Conservation (phyloP, 2,888 invertebrate genomes). For the Drosophila putrida region DNA sequence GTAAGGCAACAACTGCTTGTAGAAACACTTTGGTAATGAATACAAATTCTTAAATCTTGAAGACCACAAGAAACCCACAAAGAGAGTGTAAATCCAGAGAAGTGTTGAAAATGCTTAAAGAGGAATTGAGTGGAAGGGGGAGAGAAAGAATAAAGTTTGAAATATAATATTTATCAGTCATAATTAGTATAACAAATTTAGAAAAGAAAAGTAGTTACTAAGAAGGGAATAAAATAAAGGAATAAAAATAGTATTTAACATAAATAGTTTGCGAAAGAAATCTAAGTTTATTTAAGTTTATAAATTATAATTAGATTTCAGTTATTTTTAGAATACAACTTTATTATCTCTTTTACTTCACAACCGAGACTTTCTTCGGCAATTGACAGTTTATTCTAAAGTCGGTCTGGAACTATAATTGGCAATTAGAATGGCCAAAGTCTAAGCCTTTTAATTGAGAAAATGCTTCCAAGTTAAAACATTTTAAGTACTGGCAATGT, state of each 20-base stretch:
- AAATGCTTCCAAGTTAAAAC: background rate
- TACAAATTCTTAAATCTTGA: constrained; percentile 51
- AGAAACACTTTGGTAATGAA: constrained; percentile 61
- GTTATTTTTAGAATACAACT: too few relatives aligned
- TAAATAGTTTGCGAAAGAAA: too few relatives aligned
- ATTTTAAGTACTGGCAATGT: background rate
- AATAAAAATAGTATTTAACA: too few relatives aligned
- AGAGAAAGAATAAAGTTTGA: background rate
- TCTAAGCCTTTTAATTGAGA: background rate
- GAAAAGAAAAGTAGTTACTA: background rate
- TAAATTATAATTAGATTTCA: too few relatives aligned
- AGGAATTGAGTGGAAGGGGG: background rate
- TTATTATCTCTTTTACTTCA: background rate
- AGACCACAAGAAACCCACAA: constrained; percentile 5
- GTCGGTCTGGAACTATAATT: background rate
- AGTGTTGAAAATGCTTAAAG: background rate
- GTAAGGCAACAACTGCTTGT: constrained; percentile 1
- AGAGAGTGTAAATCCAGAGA: too few relatives aligned
- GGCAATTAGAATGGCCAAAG: background rate
- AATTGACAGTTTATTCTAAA: background rate
- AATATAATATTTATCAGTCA: constrained; percentile 41
- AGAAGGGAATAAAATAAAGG: background rate
- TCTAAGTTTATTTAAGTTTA: too few relatives aligned
- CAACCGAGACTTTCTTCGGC: background rate
- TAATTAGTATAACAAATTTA: constrained; percentile 5